phyloP scores from a whole-genome alignment of 2,797 vertebrate species.

The Hoplostethus mediterraneus region DNA sequence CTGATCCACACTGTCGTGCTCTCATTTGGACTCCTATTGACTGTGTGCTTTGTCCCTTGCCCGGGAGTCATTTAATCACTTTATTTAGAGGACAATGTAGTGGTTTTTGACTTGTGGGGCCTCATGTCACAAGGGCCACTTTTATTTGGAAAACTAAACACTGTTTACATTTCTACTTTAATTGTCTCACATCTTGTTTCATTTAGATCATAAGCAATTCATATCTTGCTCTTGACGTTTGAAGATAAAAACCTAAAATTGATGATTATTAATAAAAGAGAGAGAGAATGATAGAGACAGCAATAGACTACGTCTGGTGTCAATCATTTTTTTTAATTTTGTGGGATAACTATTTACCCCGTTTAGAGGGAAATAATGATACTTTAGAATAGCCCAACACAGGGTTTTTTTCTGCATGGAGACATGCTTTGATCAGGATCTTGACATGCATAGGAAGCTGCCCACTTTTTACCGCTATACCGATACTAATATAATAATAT shows the following conservation, averaged over 20 bases:
- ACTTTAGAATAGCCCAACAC: too few relatives aligned
- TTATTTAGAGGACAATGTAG: background rate
- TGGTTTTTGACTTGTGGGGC: slow-evolving; percentile 3
- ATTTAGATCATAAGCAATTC: too few relatives aligned
- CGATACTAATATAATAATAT: slow-evolving; percentile 22
- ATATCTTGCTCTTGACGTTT: too few relatives aligned
- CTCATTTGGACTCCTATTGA: background rate
- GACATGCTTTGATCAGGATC: background rate
- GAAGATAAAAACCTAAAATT: too few relatives aligned
- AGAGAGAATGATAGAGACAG: too few relatives aligned
- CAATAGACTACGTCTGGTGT: background rate
- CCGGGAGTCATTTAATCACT: background rate
- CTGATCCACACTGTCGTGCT: background rate
- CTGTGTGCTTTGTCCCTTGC: background rate
- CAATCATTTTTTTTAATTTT: background rate
- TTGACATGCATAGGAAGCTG: background rate
- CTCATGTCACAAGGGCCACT: background rate
- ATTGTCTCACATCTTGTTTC: too few relatives aligned
- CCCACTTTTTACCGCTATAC: background rate
- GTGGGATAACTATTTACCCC: too few relatives aligned
- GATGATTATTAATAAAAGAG: too few relatives aligned
- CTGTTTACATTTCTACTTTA: too few relatives aligned
- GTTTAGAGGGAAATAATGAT: too few relatives aligned
- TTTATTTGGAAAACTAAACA: too few relatives aligned
- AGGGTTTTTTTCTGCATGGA: background rate